phyloP scores from a whole-genome alignment of 2,888 invertebrate species.

The Epicampocera succincta region DNA sequence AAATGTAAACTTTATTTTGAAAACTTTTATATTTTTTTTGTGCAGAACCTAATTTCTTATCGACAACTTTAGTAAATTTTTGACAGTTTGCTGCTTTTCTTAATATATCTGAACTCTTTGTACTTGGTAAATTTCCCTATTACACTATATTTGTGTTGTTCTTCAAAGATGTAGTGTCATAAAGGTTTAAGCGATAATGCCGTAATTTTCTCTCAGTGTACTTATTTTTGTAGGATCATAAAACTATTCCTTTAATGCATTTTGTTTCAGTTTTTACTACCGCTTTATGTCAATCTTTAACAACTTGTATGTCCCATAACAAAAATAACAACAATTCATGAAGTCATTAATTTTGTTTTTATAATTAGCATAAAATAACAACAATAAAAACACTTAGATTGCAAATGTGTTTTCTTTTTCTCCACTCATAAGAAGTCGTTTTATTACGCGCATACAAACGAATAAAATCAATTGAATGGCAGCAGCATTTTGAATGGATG shows the following conservation, averaged over 20 bases:
- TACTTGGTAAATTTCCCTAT: too few species aligned
- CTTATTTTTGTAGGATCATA: neutral
- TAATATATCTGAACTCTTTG: too few species aligned
- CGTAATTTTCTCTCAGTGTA: slow-evolving; percentile 25
- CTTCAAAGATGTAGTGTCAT: too few species aligned
- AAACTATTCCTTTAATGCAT: slow-evolving; percentile 31
- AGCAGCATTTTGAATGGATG: slow-evolving; percentile 10
- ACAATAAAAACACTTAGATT: slow-evolving; percentile 14
- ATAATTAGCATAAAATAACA: slow-evolving; percentile 41
- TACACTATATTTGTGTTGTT: too few species aligned
- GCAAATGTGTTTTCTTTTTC: slow-evolving; percentile 16
- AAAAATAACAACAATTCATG: slow-evolving; percentile 23
- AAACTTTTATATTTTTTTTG: too few species aligned
- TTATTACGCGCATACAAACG: slow-evolving; percentile 27
- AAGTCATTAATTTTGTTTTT: slow-evolving; percentile 41
- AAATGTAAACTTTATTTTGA: too few species aligned
- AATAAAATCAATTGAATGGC: slow-evolving; percentile 31
- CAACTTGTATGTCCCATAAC: slow-evolving; percentile 28
- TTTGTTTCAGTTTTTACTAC: slow-evolving; percentile 35
- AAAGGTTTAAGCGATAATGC: too few species aligned
- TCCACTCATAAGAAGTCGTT: slow-evolving; percentile 26
- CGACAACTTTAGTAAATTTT: too few species aligned
- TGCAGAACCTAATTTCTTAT: too few species aligned
- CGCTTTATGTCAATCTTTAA: slow-evolving; percentile 39
- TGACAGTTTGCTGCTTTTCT: too few species aligned